Percentiles rank a stretch among this genome's conserved stretches.
phyloP scores from a whole-genome alignment of 2,888 invertebrate genomes.

The Drosophila putrida region DNA sequence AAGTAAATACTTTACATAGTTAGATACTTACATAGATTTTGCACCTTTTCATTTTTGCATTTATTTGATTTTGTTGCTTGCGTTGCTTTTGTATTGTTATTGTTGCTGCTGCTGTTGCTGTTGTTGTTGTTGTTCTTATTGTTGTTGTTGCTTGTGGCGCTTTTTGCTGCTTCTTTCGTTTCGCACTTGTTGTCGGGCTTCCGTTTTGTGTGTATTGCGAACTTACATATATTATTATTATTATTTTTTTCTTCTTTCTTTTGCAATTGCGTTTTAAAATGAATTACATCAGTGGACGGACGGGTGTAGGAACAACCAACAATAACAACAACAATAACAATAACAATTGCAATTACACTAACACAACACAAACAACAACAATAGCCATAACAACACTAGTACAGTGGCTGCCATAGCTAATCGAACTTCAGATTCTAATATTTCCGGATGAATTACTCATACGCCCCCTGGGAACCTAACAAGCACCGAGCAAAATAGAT shows the following conservation, averaged over 20 bases:
- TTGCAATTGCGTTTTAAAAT: constrained; percentile 76
- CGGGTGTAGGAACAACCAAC: constrained; percentile 13
- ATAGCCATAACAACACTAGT: constrained; percentile 10
- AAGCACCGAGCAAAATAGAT: constrained; percentile 3
- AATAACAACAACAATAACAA: constrained; percentile 16
- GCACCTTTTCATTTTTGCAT: constrained; percentile 44
- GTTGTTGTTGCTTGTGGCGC: constrained; percentile 9
- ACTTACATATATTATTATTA: constrained; percentile 29
- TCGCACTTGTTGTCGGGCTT: constrained; percentile 8
- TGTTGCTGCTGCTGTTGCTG: constrained; percentile 18
- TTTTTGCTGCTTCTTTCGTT: constrained; percentile 12
- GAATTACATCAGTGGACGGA: constrained; percentile 65
- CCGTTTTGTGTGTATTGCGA: constrained; percentile 47
- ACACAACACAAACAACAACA: constrained; percentile 6
- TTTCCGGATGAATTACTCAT: constrained; percentile 58
- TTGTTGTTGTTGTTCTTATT: constrained; percentile 28
- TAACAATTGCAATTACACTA: constrained; percentile 20
- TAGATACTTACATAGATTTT: constrained; percentile 25
- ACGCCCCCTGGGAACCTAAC: constrained; percentile 23
- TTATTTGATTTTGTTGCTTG: constrained; percentile 43
- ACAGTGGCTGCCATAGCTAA: constrained; percentile 54
- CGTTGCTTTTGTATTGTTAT: constrained; percentile 41
- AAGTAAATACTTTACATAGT: constrained; percentile 37
- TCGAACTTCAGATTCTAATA: constrained; percentile 54
- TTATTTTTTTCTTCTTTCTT: constrained; percentile 27